Conservation (phyloP, 2,797 vertebrate genomes). For the Lepilemur ruficaudatus region DNA sequence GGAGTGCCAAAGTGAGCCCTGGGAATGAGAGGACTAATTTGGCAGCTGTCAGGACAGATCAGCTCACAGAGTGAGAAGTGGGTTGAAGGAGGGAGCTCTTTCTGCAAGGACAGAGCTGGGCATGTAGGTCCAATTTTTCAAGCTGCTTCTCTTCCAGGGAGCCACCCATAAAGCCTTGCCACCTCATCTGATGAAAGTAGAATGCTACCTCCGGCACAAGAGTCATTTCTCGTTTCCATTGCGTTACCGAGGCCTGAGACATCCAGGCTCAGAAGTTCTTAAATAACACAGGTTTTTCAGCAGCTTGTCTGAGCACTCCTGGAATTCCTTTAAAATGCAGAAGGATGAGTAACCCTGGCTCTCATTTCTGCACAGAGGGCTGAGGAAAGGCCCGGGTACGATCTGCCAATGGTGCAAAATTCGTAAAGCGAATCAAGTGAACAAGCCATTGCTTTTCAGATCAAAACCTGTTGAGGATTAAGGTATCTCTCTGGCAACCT, state of each 20-base stretch:
- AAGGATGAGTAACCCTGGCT: constrained; percentile 11
- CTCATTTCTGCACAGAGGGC: constrained; percentile 59
- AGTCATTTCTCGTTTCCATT: constrained; percentile 9
- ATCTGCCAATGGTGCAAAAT: constrained; percentile 62
- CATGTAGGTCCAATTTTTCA: background rate
- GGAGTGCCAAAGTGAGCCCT: background rate
- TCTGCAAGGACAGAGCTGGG: constrained; percentile 45
- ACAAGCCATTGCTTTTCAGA: constrained; percentile 60
- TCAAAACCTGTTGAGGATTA: constrained; percentile 66
- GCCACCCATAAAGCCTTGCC: background rate
- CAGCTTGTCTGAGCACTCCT: constrained; percentile 29
- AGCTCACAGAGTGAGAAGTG: constrained; percentile 12
- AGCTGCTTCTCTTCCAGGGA: background rate
- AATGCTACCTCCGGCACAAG: background rate
- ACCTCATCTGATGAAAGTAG: background rate
- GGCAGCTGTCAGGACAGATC: constrained; percentile 64
- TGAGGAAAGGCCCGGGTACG: constrained; percentile 60
- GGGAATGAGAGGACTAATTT: constrained; percentile 20
- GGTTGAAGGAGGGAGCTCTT: constrained; percentile 23
- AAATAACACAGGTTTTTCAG: constrained; percentile 16
- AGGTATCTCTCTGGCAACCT: background rate
- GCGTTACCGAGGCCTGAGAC: background rate
- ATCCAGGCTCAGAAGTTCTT: background rate
- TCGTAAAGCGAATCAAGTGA: constrained; percentile 68
- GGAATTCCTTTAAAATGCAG: constrained; percentile 37